A percentile compares a stretch with the other conserved stretches of the same genome.
phyloP scores from a whole-genome alignment of 1,140 invertebrate species.

The Aphelenchoides avenae region DNA sequence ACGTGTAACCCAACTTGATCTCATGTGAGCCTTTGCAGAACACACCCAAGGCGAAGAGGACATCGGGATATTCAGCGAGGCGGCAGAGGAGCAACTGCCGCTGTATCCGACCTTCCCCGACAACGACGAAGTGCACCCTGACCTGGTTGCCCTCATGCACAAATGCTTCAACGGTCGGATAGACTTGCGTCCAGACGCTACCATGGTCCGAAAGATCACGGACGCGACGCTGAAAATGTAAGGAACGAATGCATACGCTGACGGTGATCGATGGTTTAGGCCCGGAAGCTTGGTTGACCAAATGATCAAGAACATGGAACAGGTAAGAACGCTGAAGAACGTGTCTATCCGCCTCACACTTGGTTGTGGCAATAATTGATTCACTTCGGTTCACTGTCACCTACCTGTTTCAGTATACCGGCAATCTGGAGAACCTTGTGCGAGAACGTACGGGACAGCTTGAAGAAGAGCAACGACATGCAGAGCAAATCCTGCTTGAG shows the following conservation, averaged over 20 bases:
- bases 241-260: background rate
- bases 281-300: slow-evolving; percentile 47
- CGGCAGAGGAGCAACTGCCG: slow-evolving; percentile 37
- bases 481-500: slow-evolving; percentile 43
- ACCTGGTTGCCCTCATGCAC: slow-evolving; percentile 39
- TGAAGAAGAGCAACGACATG: slow-evolving; percentile 41
- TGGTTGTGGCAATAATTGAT: too few species aligned
- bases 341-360: too few species aligned
- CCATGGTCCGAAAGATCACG: slow-evolving; percentile 45
- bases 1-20: slow-evolving; percentile 6
- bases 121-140: slow-evolving; percentile 33
- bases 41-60: slow-evolving; percentile 33
- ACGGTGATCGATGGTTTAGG: slow-evolving; percentile 20
- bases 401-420: slow-evolving; percentile 30
- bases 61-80: slow-evolving; percentile 42
- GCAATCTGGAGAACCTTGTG: slow-evolving; percentile 41
- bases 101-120: slow-evolving; percentile 40
- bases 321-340: too few species aligned
- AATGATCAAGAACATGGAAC: slow-evolving; percentile 51
- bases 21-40: slow-evolving; percentile 1
- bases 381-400: too few species aligned
- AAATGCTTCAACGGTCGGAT: slow-evolving; percentile 35
- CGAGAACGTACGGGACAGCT: slow-evolving; percentile 43
- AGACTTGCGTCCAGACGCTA: slow-evolving; percentile 30
- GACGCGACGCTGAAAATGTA: slow-evolving; percentile 51